These are phyloP conservation scores for Lutjanus campechanus DNA, from an alignment of 2,797 vertebrate species.

Conservation along the genomic window DNA sequence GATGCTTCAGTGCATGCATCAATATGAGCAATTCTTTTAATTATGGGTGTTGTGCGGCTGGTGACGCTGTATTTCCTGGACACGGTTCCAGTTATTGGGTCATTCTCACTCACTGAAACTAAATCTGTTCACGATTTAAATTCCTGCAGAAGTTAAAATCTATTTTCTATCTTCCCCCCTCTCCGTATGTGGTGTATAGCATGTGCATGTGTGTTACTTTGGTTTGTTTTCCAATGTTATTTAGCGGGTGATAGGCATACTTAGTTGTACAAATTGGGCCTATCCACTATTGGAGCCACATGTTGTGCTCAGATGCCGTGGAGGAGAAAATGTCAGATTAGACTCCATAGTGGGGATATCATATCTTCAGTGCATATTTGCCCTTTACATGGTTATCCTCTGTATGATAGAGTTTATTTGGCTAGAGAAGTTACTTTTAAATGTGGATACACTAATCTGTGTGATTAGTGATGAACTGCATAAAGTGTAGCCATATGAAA, in stretches of 20 bases:
- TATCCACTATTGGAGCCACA: constrained; percentile 57
- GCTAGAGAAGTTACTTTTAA: neutral
- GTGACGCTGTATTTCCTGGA: constrained; percentile 82
- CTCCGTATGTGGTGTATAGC: constrained; percentile 18
- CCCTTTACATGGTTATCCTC: constrained; percentile 15
- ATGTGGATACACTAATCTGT: constrained; percentile 1
- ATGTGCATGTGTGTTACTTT: constrained; percentile 35
- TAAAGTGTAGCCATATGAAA: constrained; percentile 13
- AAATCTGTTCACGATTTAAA: constrained; percentile 83
- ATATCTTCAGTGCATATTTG: constrained; percentile 21
- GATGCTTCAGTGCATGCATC: constrained; percentile 81
- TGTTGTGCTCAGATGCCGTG: constrained; percentile 45
- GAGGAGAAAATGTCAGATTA: constrained; percentile 46
- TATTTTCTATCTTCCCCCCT: constrained; percentile 32
- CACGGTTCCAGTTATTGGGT: constrained; percentile 81
- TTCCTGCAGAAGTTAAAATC: constrained; percentile 74
- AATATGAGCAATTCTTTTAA: constrained; percentile 86
- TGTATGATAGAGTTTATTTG: neutral
- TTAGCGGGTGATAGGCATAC: constrained; percentile 64
- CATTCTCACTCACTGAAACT: constrained; percentile 73
- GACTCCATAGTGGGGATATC: constrained; percentile 16
- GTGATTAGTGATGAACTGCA: neutral
- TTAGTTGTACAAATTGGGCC: constrained; percentile 66
- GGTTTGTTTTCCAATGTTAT: constrained; percentile 67
- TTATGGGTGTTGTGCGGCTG: constrained; percentile 84